These are phyloP conservation scores for Trichogramma dendrolimi DNA, from an alignment of 2,888 invertebrate genomes.

Conservation along the genomic window DNA sequence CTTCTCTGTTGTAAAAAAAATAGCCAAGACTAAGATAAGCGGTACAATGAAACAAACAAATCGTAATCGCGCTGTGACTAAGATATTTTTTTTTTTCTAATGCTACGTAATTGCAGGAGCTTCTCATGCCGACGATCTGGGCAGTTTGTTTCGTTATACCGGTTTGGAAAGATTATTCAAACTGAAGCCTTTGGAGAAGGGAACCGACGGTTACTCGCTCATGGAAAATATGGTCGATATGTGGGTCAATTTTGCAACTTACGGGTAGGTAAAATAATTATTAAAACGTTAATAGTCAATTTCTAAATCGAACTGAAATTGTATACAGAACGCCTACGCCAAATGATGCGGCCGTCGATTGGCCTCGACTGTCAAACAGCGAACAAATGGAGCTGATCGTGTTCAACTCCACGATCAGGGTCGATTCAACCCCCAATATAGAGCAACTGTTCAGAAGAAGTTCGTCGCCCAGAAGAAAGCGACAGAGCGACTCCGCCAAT, in stretches of 20 bases:
- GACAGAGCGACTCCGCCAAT: too few species aligned
- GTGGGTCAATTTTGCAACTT: slow-evolving; percentile 55
- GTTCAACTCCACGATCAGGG: too few species aligned
- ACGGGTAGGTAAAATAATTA: slow-evolving; percentile 45
- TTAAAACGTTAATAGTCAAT: neutral
- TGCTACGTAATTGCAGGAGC: slow-evolving; percentile 43
- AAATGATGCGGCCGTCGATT: too few species aligned
- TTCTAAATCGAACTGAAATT: neutral
- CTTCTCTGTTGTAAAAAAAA: slow-evolving; percentile 26
- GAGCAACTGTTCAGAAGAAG: too few species aligned
- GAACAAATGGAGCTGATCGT: too few species aligned
- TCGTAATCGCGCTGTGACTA: neutral
- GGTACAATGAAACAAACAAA: neutral
- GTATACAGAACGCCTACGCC: too few species aligned
- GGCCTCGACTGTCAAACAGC: too few species aligned
- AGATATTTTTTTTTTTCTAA: neutral
- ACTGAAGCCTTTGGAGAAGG: slow-evolving; percentile 24
- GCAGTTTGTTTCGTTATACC: slow-evolving; percentile 52
- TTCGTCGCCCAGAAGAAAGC: too few species aligned
- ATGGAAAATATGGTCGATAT: slow-evolving; percentile 50
- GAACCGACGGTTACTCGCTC: slow-evolving; percentile 38
- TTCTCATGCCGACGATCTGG: slow-evolving; percentile 55
- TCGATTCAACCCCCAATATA: too few species aligned
- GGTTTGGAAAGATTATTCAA: slow-evolving; percentile 17
- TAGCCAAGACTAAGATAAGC: slow-evolving; percentile 6